Percentiles rank a stretch among this genome's conserved stretches.
phyloP scores from a whole-genome alignment of 2,888 invertebrate species.

The Hoplodrina blanda region DNA sequence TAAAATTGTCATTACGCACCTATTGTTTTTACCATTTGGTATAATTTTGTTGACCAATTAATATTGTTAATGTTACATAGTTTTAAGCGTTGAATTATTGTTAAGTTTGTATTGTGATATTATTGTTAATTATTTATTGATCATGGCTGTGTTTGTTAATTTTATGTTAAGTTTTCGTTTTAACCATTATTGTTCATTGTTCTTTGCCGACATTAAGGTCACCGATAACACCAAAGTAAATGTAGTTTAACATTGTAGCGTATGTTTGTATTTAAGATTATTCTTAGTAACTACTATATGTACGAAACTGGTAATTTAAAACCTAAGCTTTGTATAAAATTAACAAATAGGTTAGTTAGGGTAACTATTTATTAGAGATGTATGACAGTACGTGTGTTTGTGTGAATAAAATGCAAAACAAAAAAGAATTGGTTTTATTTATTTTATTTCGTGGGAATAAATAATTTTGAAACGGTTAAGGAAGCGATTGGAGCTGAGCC shows the following conservation, averaged over 20 bases:
- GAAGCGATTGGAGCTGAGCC: conserved; percentile 78
- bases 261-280: conserved; percentile 66
- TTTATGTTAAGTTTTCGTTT: conserved; percentile 91
- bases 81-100: conserved; percentile 88
- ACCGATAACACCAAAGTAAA: conserved; percentile 63
- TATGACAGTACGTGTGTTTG: conserved; percentile 82
- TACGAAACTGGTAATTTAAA: conserved; percentile 86
- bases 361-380: conserved; percentile 78
- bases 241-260: conserved; percentile 61
- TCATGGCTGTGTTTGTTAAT: conserved; percentile 90
- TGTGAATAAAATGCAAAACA: conserved; percentile 80
- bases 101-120: conserved; percentile 86
- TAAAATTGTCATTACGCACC: conserved; percentile 81
- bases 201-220: conserved; percentile 87
- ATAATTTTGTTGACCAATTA: conserved; percentile 66
- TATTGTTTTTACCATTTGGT: conserved; percentile 69
- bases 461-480: conserved; percentile 61
- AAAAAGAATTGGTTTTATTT: conserved; percentile 64
- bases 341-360: conserved; percentile 87
- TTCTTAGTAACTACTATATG: conserved; percentile 63
- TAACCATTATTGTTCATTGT: conserved; percentile 82
- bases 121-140: conserved; percentile 75
- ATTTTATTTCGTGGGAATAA: conserved; percentile 37
- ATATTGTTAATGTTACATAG: conserved; percentile 80
- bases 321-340: conserved; percentile 91